Conservation (phyloP, 2,113 vertebrate species). For the Zosterops lateralis region DNA sequence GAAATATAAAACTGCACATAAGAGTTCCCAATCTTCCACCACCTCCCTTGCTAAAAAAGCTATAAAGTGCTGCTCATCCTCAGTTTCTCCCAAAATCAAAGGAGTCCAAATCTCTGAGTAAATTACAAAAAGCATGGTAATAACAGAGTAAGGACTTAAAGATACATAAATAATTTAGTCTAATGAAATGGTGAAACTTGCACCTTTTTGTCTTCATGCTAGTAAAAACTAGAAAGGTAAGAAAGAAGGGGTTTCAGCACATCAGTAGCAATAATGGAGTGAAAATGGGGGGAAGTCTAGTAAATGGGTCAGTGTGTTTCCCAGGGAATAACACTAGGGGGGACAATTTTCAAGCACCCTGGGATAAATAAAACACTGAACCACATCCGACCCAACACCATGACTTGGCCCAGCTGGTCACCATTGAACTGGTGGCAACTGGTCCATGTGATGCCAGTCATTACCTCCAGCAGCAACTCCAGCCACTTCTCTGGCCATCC, state of each 20-base stretch:
- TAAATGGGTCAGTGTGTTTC: not conserved
- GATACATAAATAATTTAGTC: not conserved
- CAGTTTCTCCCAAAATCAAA: not conserved
- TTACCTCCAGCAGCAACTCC: not conserved
- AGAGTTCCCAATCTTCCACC: not conserved
- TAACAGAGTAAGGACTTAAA: not conserved
- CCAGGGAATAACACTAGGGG: not conserved
- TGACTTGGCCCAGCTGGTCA: not conserved
- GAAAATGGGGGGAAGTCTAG: not conserved
- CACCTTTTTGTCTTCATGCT: not conserved
- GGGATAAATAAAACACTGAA: not conserved
- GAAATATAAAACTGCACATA: not conserved
- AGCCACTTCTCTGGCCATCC: not conserved
- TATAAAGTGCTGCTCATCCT: not conserved
- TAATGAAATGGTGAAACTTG: not conserved
- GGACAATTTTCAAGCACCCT: not conserved
- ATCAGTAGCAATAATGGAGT: not conserved
- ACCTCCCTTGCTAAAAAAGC: not conserved
- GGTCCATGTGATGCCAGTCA: not conserved
- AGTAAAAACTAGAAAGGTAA: not conserved
- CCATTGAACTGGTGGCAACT: rapidly evolving
- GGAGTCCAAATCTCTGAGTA: not conserved
- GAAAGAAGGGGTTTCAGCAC: not conserved
- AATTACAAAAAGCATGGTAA: rapidly evolving
- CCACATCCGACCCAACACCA: not conserved